phyloP scores from a whole-genome alignment of 2,113 vertebrate genomes.

The Arothron firmamentum region DNA sequence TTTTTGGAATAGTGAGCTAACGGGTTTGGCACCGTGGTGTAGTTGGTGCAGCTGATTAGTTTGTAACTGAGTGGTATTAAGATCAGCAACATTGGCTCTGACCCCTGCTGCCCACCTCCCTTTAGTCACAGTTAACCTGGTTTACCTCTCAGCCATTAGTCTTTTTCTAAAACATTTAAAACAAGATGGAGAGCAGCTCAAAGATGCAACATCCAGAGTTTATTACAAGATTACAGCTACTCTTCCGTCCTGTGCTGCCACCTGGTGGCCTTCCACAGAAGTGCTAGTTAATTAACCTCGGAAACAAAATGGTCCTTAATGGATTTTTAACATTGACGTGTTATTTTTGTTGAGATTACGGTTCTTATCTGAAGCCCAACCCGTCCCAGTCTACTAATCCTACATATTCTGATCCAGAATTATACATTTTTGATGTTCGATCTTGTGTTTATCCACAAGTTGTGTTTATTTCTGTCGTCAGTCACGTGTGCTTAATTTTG shows the following conservation, averaged over 20 bases:
- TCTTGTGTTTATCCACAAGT: not conserved
- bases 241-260: slow-evolving; percentile 41
- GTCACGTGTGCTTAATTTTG: not conserved
- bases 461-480: not conserved
- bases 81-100: not conserved
- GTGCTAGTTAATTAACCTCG: no score
- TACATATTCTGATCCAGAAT: no score
- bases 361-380: no score
- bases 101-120: slow-evolving; percentile 15
- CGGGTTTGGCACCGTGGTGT: not conserved
- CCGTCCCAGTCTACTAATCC: no score
- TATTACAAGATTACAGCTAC: not conserved
- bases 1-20: not conserved
- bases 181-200: no score
- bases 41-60: not conserved
- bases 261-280: slow-evolving; percentile 31
- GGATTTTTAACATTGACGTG: no score
- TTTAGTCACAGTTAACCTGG: slow-evolving; percentile 51
- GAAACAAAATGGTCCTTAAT: no score
- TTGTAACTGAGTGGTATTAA: not conserved
- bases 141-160: not conserved
- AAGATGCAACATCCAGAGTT: no score
- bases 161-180: not conserved
- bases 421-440: no score
- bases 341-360: not conserved